These are phyloP conservation scores for Campylomormyrus tamandua DNA, from an alignment of 2,113 vertebrate genomes.

Conservation along the genomic window DNA sequence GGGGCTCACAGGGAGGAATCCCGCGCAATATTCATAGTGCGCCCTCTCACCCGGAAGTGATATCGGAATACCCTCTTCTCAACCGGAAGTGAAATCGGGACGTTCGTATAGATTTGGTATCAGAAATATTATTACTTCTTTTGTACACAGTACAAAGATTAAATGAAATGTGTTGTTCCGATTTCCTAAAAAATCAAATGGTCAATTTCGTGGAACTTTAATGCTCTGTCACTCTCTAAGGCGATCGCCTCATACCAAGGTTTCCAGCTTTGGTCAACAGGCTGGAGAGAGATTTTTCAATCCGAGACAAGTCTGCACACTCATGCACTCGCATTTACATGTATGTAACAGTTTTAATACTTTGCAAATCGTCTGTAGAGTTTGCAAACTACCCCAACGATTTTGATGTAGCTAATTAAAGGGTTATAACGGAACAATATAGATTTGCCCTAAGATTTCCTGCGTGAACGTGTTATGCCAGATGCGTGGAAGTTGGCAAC, in stretches of 20 bases:
- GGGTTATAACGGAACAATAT: neutral
- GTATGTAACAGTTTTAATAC: too few relatives aligned
- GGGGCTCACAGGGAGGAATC: neutral
- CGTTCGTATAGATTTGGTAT: neutral
- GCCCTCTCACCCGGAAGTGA: neutral
- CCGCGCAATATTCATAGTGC: slow-evolving; percentile 7
- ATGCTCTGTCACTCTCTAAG: neutral
- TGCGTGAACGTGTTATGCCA: neutral
- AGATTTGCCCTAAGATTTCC: neutral
- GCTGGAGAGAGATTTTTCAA: neutral
- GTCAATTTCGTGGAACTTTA: neutral
- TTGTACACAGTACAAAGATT: neutral
- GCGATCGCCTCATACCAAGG: neutral
- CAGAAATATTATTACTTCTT: neutral
- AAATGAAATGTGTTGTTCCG: neutral
- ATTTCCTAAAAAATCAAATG: neutral
- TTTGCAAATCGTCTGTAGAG: neutral
- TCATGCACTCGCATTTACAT: neutral
- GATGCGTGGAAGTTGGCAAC: neutral
- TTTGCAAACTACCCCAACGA: too few relatives aligned
- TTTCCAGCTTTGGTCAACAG: neutral
- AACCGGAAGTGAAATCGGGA: neutral
- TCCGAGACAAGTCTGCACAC: neutral
- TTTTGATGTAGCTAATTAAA: neutral
- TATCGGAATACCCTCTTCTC: neutral